Conservation (phyloP, 2,797 vertebrate genomes). For the Takifugu rubripes region DNA sequence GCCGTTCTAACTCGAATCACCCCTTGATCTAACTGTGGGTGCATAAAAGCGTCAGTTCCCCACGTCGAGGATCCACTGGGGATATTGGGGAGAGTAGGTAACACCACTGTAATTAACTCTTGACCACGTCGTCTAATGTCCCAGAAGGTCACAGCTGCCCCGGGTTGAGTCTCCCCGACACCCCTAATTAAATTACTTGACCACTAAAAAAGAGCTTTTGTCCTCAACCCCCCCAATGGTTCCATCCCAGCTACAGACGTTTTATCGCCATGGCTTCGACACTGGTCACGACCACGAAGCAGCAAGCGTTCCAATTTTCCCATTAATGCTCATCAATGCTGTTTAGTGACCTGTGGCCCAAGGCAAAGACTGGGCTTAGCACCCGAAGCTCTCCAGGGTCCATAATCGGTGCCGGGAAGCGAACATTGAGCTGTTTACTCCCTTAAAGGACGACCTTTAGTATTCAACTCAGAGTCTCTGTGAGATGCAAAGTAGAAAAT, state of each 20-base stretch:
- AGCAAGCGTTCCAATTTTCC: slow-evolving; percentile 50
- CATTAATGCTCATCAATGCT: slow-evolving; percentile 19
- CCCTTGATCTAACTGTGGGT: too few species aligned
- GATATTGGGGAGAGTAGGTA: too few species aligned
- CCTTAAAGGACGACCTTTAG: neutral
- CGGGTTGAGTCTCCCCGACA: neutral
- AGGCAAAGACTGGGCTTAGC: slow-evolving; percentile 43
- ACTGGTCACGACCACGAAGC: slow-evolving; percentile 25
- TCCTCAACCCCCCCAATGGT: slow-evolving; percentile 6
- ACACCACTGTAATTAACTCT: too few species aligned
- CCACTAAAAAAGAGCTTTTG: too few species aligned
- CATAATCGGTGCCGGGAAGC: slow-evolving; percentile 34
- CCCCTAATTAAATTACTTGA: neutral
- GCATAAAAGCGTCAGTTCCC: too few species aligned
- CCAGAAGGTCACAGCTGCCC: too few species aligned
- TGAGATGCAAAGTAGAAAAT: neutral
- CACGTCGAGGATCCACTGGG: too few species aligned
- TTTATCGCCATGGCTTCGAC: slow-evolving; percentile 35
- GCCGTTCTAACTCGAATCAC: too few species aligned
- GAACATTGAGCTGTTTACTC: slow-evolving; percentile 38
- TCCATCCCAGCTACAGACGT: slow-evolving; percentile 9
- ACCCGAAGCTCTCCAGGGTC: slow-evolving; percentile 31
- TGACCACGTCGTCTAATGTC: too few species aligned
- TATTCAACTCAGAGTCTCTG: neutral
- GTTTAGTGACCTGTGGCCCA: slow-evolving; percentile 50